Percentiles rank a stretch among this genome's conserved stretches.
These are phyloP conservation scores for Rhinatrema bivittatum DNA, from an alignment of 2,797 vertebrate genomes.

Conservation along the genomic window DNA sequence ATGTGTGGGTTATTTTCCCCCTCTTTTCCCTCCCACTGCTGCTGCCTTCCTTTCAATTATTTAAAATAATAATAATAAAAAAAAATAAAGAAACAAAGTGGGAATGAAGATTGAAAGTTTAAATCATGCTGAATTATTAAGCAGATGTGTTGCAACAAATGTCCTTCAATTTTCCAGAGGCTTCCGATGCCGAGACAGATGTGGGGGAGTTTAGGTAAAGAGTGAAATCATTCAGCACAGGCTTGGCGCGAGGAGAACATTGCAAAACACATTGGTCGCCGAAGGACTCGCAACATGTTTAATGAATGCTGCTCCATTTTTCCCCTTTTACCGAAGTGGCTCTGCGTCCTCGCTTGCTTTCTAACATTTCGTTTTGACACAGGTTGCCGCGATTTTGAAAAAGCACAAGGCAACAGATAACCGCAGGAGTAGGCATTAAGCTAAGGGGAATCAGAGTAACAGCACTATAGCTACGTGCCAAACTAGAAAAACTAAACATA, in stretches of 20 bases:
- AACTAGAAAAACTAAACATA: slow-evolving; percentile 50
- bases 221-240: slow-evolving; percentile 46
- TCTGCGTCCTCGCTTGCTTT: slow-evolving; percentile 57
- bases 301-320: slow-evolving; percentile 64
- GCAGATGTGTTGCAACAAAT: slow-evolving; percentile 27
- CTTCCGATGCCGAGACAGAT: slow-evolving; percentile 41
- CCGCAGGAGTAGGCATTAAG: slow-evolving; percentile 44
- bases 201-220: slow-evolving; percentile 42
- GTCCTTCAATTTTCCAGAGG: slow-evolving; percentile 54
- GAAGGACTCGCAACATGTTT: slow-evolving; percentile 62
- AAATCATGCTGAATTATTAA: slow-evolving; percentile 45
- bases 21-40: slow-evolving; percentile 22
- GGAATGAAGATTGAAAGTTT: slow-evolving; percentile 43
- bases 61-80: too few species aligned
- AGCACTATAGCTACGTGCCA: slow-evolving; percentile 38
- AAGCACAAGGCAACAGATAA: slow-evolving; percentile 43
- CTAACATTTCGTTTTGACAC: slow-evolving; percentile 62
- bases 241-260: slow-evolving; percentile 47
- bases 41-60: slow-evolving; percentile 51
- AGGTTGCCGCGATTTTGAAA: slow-evolving; percentile 63
- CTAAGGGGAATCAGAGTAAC: slow-evolving; percentile 42
- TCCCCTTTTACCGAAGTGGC: slow-evolving; percentile 49
- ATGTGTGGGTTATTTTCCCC: slow-evolving; percentile 10
- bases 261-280: slow-evolving; percentile 43
- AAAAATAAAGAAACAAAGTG: slow-evolving; percentile 38